A percentile compares a stretch with the other conserved stretches of the same genome.
Conservation (phyloP, 2,797 vertebrate species). For the Notolabrus celidotus region DNA sequence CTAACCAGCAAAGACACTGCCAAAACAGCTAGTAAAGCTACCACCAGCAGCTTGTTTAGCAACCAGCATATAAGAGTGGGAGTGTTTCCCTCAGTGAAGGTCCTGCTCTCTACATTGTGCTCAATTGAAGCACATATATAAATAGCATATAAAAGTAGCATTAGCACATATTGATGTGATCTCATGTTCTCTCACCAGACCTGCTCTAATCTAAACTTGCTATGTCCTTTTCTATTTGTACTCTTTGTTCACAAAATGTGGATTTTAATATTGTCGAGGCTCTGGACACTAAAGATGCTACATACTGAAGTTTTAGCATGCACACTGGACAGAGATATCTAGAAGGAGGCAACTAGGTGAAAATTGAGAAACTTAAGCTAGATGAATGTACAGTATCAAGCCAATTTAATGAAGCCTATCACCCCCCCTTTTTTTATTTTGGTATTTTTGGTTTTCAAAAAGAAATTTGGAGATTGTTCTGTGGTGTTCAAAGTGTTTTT, state of each 20-base stretch:
- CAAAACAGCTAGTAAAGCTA: not conserved
- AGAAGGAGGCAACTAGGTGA: not conserved
- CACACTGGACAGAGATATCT: slow-evolving; percentile 11
- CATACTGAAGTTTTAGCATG: slow-evolving; percentile 6
- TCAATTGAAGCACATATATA: too few species aligned
- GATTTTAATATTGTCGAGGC: not conserved
- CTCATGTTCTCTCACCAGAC: not conserved
- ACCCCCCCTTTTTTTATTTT: not conserved
- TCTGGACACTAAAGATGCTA: not conserved
- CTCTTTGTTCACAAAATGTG: not conserved
- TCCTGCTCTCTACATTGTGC: not conserved
- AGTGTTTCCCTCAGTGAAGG: not conserved
- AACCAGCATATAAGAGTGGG: not conserved
- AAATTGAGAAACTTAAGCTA: not conserved
- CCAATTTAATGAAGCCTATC: slow-evolving; percentile 11
- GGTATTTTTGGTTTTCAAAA: slow-evolving; percentile 9
- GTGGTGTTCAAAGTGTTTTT: slow-evolving; percentile 36
- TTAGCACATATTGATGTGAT: not conserved
- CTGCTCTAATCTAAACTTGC: not conserved
- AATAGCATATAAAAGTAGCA: too few species aligned
- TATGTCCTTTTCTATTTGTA: not conserved
- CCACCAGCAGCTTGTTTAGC: not conserved
- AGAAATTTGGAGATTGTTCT: slow-evolving; percentile 15
- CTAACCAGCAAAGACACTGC: slow-evolving; percentile 7
- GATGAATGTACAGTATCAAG: slow-evolving; percentile 47